A percentile compares a stretch with the other conserved stretches of the same genome.
Evolutionary conservation across 2,888 invertebrate species (phyloP).

Genomic region (Morinoia aosen): DNA sequence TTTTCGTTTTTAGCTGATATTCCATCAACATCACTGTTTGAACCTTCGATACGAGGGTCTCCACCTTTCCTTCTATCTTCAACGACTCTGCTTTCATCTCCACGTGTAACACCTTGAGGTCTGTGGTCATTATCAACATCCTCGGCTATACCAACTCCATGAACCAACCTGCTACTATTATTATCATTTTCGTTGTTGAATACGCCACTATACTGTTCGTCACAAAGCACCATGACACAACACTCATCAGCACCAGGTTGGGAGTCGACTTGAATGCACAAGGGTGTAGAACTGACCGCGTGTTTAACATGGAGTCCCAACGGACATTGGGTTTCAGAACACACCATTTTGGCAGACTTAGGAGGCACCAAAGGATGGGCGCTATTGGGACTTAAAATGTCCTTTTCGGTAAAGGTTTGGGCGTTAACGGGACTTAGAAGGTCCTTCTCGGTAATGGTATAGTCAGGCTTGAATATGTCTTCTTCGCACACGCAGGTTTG

Average conservation of each 20-base stretch:
- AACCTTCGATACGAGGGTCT: too few species aligned
- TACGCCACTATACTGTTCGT: background rate
- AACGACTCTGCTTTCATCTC: background rate
- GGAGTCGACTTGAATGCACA: constrained; percentile 22
- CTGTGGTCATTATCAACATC: background rate
- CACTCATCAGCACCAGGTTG: constrained; percentile 26
- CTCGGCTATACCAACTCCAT: background rate
- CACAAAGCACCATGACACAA: constrained; percentile 49
- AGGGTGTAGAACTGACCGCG: background rate
- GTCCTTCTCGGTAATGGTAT: background rate
- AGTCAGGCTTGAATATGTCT: background rate
- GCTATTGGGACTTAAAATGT: background rate
- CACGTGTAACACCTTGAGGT: background rate
- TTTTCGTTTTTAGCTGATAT: background rate
- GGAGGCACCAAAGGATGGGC: background rate
- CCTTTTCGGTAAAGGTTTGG: background rate
- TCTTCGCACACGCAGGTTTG: constrained; percentile 43
- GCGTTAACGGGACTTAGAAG: background rate
- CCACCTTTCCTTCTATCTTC: background rate
- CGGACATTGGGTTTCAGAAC: background rate
- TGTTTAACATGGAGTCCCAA: background rate
- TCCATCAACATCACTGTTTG: too few species aligned
- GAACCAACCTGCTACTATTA: background rate
- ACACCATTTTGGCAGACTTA: background rate
- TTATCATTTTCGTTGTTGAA: background rate